A percentile compares a stretch with the other conserved stretches of the same genome.
phyloP scores from a whole-genome alignment of 2,797 vertebrate genomes.

The Darevskia mixta region DNA sequence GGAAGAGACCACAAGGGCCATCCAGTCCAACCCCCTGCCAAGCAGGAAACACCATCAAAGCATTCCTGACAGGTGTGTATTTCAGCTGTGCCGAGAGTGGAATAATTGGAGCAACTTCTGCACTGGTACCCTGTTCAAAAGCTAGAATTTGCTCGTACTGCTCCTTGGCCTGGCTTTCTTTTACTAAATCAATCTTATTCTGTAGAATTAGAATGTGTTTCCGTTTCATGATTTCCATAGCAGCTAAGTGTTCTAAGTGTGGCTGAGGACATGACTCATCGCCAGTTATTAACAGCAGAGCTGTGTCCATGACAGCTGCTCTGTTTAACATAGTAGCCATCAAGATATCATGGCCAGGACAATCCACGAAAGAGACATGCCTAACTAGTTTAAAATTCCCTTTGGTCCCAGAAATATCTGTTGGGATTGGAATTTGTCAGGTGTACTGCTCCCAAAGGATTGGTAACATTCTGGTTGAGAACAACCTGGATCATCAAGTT shows the following conservation, averaged over 20 bases:
- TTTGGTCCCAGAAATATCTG: constrained; percentile 94
- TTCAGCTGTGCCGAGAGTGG: constrained; percentile 98
- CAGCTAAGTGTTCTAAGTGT: constrained; percentile 98
- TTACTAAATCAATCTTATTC: constrained; percentile 99
- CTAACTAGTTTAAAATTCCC: constrained; percentile 96
- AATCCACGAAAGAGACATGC: constrained; percentile 82
- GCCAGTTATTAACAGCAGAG: constrained; percentile 93
- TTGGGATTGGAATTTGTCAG: constrained; percentile 91
- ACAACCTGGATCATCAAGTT: constrained; percentile 94
- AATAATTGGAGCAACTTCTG: constrained; percentile 97
- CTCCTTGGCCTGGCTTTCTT: constrained; percentile 98
- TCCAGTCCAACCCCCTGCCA: too few species aligned
- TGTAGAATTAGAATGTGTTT: constrained; percentile 99
- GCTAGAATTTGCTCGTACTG: constrained; percentile 98
- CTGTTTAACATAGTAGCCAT: constrained; percentile 99
- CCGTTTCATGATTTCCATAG: constrained; percentile 99
- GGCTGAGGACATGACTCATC: constrained; percentile 99
- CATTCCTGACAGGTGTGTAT: too few species aligned
- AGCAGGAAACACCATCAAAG: too few species aligned
- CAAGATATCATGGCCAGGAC: constrained; percentile 98
- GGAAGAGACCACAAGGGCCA: too few species aligned
- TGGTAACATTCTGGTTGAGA: constrained; percentile 95
- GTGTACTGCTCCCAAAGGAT: constrained; percentile 96
- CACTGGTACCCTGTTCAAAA: constrained; percentile 97
- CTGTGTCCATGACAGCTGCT: constrained; percentile 98